These are phyloP conservation scores for Meles meles DNA, from an alignment of 2,113 vertebrate genomes.

Conservation along the genomic window DNA sequence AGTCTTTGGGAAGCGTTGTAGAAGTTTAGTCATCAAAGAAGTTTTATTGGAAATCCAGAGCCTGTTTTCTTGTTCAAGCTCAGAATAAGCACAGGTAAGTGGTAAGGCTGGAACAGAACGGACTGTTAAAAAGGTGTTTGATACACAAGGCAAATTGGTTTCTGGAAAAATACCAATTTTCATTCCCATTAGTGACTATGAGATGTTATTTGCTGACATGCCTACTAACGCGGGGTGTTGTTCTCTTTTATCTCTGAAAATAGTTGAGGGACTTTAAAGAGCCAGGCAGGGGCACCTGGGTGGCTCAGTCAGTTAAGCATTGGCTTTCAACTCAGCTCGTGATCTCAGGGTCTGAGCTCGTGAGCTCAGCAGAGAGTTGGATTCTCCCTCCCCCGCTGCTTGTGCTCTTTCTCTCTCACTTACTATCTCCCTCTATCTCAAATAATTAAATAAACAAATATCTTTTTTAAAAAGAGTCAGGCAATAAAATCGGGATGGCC, in stretches of 20 bases:
- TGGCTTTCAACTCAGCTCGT: neutral
- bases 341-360: neutral
- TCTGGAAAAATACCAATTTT: neutral
- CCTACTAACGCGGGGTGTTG: neutral
- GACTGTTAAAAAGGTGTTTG: neutral
- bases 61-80: neutral
- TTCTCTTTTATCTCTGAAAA: slow-evolving; percentile 1
- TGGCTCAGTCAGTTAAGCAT: neutral
- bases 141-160: neutral
- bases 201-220: neutral
- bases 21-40: neutral
- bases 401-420: neutral
- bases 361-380: neutral
- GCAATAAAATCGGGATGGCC: neutral
- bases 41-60: neutral
- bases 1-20: neutral
- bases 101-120: neutral
- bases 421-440: neutral
- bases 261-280: neutral
- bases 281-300: neutral
- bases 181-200: neutral
- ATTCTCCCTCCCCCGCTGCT: neutral
- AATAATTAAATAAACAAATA: neutral
- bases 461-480: neutral
- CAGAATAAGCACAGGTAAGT: neutral